phyloP scores from a whole-genome alignment of 1,140 invertebrate genomes.

The Pinna nobilis region DNA sequence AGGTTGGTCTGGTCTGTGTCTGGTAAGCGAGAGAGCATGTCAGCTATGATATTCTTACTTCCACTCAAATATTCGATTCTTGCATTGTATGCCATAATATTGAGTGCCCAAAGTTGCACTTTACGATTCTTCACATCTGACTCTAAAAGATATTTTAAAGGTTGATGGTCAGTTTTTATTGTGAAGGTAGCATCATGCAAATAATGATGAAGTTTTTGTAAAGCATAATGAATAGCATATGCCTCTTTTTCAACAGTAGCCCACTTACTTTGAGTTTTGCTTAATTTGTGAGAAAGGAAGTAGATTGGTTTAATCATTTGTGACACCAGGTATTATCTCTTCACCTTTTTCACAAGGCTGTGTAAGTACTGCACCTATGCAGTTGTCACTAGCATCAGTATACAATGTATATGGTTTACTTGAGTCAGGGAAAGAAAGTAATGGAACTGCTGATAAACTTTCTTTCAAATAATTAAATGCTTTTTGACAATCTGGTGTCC shows the following conservation, averaged over 20 bases:
- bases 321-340: no score
- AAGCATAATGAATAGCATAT: conserved; percentile 15
- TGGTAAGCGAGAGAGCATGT: conserved; percentile 43
- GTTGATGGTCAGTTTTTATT: conserved; percentile 55
- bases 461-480: conserved; percentile 53
- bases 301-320: conserved; percentile 43
- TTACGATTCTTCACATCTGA: conserved; percentile 51
- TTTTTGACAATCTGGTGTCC: conserved; percentile 45
- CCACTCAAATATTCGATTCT: conserved; percentile 43
- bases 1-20: no score
- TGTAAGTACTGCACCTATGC: conserved; percentile 36
- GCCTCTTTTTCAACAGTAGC: conserved; percentile 51
- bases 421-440: conserved; percentile 31
- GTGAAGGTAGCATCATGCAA: conserved; percentile 48
- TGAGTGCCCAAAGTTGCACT: conserved; percentile 45
- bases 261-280: conserved; percentile 36
- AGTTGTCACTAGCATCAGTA: conserved; percentile 39
- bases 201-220: conserved; percentile 53
- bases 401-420: conserved; percentile 34
- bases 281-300: conserved; percentile 46
- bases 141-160: conserved; percentile 45
- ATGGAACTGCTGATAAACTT: conserved; percentile 33
- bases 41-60: conserved; percentile 38
- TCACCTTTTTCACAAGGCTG: conserved; percentile 19
- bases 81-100: conserved; percentile 42